Evolutionary conservation across 2,888 invertebrate genomes (phyloP).

Genomic region (Charanyca ferruginea): DNA sequence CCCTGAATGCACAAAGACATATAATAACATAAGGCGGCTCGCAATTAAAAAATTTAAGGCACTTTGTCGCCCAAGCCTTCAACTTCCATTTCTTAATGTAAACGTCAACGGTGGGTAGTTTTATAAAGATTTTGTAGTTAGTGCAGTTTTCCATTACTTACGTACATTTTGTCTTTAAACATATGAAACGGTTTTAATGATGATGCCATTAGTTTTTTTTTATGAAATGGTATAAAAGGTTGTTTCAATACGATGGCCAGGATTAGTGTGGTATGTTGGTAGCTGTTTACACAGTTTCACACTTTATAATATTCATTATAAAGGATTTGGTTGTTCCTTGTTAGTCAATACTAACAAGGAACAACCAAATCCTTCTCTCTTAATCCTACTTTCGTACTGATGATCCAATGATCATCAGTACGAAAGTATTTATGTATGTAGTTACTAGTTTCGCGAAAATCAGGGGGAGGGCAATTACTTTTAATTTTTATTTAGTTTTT

Average conservation of each 20-base stretch:
- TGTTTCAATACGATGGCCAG: slow-evolving; percentile 26
- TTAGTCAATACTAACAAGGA: background rate
- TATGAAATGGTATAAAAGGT: slow-evolving; percentile 36
- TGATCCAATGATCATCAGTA: too few species aligned
- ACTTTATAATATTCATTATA: background rate
- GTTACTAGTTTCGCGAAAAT: too few species aligned
- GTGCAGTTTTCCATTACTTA: slow-evolving; percentile 53
- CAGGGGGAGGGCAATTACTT: too few species aligned
- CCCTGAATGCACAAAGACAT: slow-evolving; percentile 88
- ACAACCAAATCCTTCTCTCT: too few species aligned
- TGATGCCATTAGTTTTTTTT: slow-evolving; percentile 63
- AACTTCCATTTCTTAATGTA: slow-evolving; percentile 74
- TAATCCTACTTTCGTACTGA: too few species aligned
- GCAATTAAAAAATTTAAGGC: slow-evolving; percentile 91
- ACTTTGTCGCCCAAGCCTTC: slow-evolving; percentile 85
- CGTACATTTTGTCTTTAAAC: slow-evolving; percentile 62
- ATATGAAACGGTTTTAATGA: slow-evolving; percentile 64
- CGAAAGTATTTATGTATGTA: too few species aligned
- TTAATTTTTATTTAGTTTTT: too few species aligned
- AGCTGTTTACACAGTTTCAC: too few species aligned
- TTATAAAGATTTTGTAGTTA: slow-evolving; percentile 67
- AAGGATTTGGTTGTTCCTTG: background rate
- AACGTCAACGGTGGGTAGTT: slow-evolving; percentile 69
- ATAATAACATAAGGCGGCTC: slow-evolving; percentile 87
- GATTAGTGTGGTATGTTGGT: background rate